A percentile compares a stretch with the other conserved stretches of the same genome.
These are phyloP conservation scores for Montipora foliosa DNA, from an alignment of 64 coral and sea anemone species.

Conservation along the genomic window DNA sequence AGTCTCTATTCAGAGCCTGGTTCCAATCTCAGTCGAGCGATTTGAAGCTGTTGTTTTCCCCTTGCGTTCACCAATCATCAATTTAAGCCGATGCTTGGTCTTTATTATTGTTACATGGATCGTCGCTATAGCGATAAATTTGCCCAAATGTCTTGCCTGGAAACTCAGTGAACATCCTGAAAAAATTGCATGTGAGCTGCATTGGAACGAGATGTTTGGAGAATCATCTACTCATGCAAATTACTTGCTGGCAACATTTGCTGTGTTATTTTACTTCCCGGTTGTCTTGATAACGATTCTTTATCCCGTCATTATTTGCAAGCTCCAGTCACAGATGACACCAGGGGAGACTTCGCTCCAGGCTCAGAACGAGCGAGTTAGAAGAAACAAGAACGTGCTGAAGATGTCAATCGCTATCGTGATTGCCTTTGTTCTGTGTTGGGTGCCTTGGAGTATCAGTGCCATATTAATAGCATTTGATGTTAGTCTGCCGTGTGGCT, in stretches of 20 bases:
- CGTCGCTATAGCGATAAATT: neutral
- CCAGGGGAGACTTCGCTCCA: neutral
- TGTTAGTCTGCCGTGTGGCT: neutral
- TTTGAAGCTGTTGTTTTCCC: neutral
- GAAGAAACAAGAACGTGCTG: neutral
- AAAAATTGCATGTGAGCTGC: neutral
- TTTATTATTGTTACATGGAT: neutral
- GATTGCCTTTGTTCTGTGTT: neutral
- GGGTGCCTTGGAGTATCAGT: neutral
- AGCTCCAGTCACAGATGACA: neutral
- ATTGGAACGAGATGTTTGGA: neutral
- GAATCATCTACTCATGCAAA: neutral
- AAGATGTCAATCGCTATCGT: constrained; percentile 17
- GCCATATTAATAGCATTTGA: neutral
- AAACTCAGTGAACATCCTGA: neutral
- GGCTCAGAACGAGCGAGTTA: neutral
- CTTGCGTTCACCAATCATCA: neutral
- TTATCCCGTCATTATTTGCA: neutral
- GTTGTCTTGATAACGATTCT: neutral
- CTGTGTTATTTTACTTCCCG: neutral
- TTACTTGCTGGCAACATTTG: neutral
- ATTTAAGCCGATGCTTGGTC: neutral
- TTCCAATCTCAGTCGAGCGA: neutral
- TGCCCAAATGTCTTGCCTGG: neutral
- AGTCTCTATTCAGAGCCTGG: neutral